Base-by-base conservation (phyloP, 2,113 vertebrate genomes). In the Pteropus alecto region DNA sequence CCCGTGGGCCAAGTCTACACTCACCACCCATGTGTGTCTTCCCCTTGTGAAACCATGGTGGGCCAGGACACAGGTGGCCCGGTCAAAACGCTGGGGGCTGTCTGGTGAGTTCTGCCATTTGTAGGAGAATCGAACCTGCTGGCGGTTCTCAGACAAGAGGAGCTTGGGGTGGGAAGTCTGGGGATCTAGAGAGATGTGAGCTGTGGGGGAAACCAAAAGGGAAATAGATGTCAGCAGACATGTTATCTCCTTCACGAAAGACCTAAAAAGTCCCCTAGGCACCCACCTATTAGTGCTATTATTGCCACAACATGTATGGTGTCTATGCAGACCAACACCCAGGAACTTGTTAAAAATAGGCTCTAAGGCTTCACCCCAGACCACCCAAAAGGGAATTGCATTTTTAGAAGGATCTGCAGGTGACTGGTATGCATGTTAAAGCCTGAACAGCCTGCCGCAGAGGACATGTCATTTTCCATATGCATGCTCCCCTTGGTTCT, bases 131-230 rank as follows among this genome's bases (percentile, higher is more conserved):
- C 18, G 90, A 76, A 92, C 98, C 16, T 67, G 63, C 51, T 16
- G 94, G 56, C 33, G 30, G 65, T 98, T 96, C 43, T 98, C 97
- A 0, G 97, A 97, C 46, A 98, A 24, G n/a, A 98, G 94, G 22
- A 98, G 98, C 91, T 98, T 98, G 70, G 98, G 98, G 88, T 98
- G 98, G 38, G 98, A 91, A 10, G 97, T 98, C 91, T 87, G 63
- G 28, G 96, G 97, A 41, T 98, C 98, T 46, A 98, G 95, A 35
- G 86, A 71, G 28, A 98, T 9, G 19, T 58, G 46, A 3, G 93
- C 98, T 98, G 89, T 46, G 41, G 60, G 54, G 18, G 43, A 35
- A 90, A 58, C 4, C 78, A 41, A 54, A 58, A 48, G 30, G 24
- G 38, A 41, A 24, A 35, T 3, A 38, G 33, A 19, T 35, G 7